These are phyloP conservation scores for Trichosurus vulpecula DNA, from an alignment of 2,797 vertebrate species.

Conservation along the genomic window DNA sequence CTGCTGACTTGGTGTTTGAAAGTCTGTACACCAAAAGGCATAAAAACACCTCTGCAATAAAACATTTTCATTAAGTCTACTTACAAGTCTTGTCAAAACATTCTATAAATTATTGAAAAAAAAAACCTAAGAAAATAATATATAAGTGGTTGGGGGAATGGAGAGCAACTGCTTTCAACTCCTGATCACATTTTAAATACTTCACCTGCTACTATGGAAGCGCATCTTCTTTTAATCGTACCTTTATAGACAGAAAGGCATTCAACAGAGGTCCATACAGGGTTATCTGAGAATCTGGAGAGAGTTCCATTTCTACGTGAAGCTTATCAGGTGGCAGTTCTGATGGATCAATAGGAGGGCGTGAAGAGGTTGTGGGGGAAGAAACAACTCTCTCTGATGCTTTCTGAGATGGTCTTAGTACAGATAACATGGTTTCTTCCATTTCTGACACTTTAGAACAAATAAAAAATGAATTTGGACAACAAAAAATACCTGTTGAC, in stretches of 20 bases:
- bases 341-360: constrained; percentile 90
- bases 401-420: constrained; percentile 86
- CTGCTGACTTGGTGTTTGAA: neutral
- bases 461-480: constrained; percentile 35
- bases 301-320: constrained; percentile 97
- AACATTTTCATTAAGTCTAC: constrained; percentile 20
- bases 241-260: constrained; percentile 96
- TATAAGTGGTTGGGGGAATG: neutral
- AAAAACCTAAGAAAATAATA: constrained; percentile 18
- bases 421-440: constrained; percentile 93
- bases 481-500: neutral
- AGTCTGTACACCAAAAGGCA: neutral
- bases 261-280: constrained; percentile 95
- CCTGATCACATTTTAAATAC: constrained; percentile 13
- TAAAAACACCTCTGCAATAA: constrained; percentile 16
- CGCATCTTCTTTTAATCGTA: constrained; percentile 69
- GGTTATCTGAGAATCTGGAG: constrained; percentile 95
- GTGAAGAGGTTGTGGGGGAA: constrained; percentile 85
- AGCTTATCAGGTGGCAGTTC: constrained; percentile 95
- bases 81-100: neutral
- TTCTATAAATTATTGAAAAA: neutral
- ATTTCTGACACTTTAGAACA: constrained; percentile 93
- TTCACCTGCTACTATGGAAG: constrained; percentile 45
- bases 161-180: neutral
- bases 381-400: constrained; percentile 82